These are phyloP conservation scores for Antrozous pallidus DNA, from an alignment of 2,797 vertebrate genomes.

Conservation along the genomic window DNA sequence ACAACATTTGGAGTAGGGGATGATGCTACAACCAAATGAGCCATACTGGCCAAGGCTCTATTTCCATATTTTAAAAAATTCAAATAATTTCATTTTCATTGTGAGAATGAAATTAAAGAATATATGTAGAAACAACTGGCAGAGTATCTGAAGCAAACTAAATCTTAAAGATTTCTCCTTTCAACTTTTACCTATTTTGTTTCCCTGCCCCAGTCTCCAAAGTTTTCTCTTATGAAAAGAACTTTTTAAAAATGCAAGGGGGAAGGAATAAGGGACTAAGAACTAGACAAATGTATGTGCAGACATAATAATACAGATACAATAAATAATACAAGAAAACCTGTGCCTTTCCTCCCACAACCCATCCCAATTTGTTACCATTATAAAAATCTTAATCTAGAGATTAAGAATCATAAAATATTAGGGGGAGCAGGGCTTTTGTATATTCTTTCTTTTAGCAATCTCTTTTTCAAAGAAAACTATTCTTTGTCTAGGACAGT, in stretches of 20 bases:
- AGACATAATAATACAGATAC: background rate
- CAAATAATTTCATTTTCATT: conserved; percentile 10
- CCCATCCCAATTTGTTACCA: background rate
- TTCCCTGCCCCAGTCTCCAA: background rate
- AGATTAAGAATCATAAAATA: background rate
- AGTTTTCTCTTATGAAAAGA: background rate
- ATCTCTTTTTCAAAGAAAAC: background rate
- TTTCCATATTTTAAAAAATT: background rate
- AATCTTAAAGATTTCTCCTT: conserved; percentile 16
- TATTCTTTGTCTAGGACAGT: background rate
- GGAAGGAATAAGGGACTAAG: background rate
- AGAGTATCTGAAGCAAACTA: background rate
- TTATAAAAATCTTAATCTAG: conserved; percentile 2
- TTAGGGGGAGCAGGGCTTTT: background rate
- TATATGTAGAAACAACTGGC: background rate
- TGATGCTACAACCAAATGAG: background rate
- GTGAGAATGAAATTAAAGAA: background rate
- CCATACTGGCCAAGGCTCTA: background rate
- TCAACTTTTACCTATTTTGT: background rate
- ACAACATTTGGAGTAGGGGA: background rate
- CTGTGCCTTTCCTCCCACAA: background rate
- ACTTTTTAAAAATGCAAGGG: background rate
- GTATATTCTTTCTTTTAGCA: background rate
- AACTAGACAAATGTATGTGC: background rate
- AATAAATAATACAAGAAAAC: background rate